A percentile compares a stretch with the other conserved stretches of the same genome.
Evolutionary conservation across 1,140 invertebrate species (phyloP).

Genomic region (Rhyacophila brunnea): DNA sequence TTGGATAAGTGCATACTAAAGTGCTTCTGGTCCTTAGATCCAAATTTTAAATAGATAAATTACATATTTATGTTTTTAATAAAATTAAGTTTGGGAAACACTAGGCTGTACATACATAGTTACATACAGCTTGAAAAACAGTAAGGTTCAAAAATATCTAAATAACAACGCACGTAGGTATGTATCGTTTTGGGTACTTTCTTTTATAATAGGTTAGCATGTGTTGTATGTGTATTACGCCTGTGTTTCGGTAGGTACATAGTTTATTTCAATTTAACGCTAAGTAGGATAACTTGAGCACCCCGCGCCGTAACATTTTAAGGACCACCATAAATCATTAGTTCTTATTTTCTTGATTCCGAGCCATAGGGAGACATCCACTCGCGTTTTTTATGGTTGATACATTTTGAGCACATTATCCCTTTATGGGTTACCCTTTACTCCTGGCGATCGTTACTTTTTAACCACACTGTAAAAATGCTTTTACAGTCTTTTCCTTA

Average conservation of each 20-base stretch:
- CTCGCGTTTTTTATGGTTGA: constrained; percentile 31
- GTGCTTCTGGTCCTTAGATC: too few species aligned
- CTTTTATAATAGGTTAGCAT: too few species aligned
- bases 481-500: constrained; percentile 34
- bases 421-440: constrained; percentile 34
- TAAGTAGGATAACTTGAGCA: constrained; percentile 7
- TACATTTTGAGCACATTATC: constrained; percentile 34
- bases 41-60: too few species aligned
- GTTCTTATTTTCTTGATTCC: constrained; percentile 34
- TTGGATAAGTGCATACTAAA: too few species aligned
- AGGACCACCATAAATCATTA: constrained; percentile 32
- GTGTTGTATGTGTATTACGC: neutral
- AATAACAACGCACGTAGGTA: too few species aligned
- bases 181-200: too few species aligned
- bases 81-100: too few species aligned
- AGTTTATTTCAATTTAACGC: neutral
- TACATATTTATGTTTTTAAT: too few species aligned
- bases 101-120: too few species aligned
- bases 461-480: constrained; percentile 36
- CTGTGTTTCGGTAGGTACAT: neutral
- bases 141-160: too few species aligned
- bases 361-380: constrained; percentile 25
- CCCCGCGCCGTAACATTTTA: constrained; percentile 13
- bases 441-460: constrained; percentile 35
- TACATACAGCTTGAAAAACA: too few species aligned